These are phyloP conservation scores for Stenotaenia linearis DNA, from an alignment of 2,888 invertebrate species.

Conservation along the genomic window DNA sequence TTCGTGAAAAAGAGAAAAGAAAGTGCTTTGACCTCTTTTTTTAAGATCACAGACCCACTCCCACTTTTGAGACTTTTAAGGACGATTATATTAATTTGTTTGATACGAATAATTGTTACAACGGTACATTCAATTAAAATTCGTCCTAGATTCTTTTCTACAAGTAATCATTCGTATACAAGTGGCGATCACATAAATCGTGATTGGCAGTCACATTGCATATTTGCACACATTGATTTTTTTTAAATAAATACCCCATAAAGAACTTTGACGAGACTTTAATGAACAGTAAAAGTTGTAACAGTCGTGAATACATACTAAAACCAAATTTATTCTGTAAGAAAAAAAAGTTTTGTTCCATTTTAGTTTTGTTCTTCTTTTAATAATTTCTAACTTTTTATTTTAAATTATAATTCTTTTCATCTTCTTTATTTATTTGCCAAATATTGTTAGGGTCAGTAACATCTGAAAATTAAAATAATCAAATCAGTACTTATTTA, in stretches of 20 bases:
- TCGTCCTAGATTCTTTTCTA: background rate
- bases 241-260: background rate
- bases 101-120: background rate
- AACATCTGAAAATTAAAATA: background rate
- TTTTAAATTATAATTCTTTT: background rate
- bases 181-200: too few relatives aligned
- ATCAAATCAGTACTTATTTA: background rate
- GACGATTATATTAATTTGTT: conserved; percentile 9
- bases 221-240: background rate
- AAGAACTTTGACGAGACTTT: background rate
- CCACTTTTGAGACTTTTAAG: background rate
- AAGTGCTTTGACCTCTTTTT: background rate
- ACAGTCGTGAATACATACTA: background rate
- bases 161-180: background rate
- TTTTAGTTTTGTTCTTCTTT: background rate
- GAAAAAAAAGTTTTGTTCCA: background rate
- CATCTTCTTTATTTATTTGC: background rate
- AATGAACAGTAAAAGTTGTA: background rate
- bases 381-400: background rate
- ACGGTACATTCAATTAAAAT: background rate
- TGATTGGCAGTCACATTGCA: background rate
- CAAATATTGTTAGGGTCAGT: background rate
- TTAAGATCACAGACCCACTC: conserved; percentile 4
- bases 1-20: background rate
- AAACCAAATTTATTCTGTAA: background rate